phyloP scores from a whole-genome alignment of 2,888 invertebrate species.

The Epinotia brunnichana region DNA sequence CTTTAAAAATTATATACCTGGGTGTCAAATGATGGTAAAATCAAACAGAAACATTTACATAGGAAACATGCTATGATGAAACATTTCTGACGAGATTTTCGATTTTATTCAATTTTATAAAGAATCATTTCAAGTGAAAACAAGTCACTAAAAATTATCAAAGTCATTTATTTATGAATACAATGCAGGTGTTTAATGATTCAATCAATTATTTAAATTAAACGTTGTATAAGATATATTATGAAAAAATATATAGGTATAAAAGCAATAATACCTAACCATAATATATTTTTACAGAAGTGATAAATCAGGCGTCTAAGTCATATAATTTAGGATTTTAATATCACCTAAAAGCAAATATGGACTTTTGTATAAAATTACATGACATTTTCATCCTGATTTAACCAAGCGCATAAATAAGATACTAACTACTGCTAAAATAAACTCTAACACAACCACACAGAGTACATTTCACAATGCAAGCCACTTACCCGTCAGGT shows the following conservation, averaged over 20 bases:
- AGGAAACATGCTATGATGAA: not conserved
- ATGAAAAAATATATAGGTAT: not conserved
- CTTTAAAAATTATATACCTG: not conserved
- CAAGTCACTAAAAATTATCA: not conserved
- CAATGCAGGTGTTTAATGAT: not conserved
- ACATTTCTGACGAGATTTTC: not conserved
- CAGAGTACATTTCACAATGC: slow-evolving; percentile 5
- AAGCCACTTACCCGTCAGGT: slow-evolving; percentile 67
- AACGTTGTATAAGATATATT: too few species aligned
- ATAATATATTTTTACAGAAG: too few species aligned
- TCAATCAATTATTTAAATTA: not conserved
- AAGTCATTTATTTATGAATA: not conserved
- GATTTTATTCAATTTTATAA: not conserved
- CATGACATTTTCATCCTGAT: not conserved
- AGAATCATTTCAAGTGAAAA: not conserved
- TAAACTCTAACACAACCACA: slow-evolving; percentile 15
- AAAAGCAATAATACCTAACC: too few species aligned
- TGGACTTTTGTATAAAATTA: not conserved
- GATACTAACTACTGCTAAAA: slow-evolving; percentile 1
- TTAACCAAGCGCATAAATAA: not conserved
- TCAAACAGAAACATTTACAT: not conserved
- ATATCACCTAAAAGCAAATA: not conserved
- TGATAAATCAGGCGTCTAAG: too few species aligned
- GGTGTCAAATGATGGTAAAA: not conserved
- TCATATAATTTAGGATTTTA: not conserved